Conservation (phyloP, 2,888 invertebrate species). For the Metellina segmentata region DNA sequence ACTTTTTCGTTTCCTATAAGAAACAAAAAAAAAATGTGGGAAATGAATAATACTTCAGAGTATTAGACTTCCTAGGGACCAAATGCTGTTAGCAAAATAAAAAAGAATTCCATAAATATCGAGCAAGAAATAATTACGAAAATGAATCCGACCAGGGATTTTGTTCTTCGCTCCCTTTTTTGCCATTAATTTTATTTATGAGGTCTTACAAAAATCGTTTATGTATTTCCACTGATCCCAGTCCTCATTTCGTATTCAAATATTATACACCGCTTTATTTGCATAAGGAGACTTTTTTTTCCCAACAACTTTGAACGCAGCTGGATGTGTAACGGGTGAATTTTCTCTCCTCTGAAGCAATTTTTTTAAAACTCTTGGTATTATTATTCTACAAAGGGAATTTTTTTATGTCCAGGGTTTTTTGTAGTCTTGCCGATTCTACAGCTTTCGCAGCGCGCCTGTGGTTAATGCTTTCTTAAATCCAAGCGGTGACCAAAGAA, state of each 20-base stretch:
- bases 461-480: slow-evolving; percentile 21
- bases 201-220: slow-evolving; percentile 58
- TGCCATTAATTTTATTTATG: slow-evolving; percentile 64
- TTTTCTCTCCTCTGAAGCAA: slow-evolving; percentile 7
- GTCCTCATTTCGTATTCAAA: slow-evolving; percentile 58
- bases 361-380: slow-evolving; percentile 34
- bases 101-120: neutral
- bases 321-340: slow-evolving; percentile 9
- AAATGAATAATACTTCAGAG: neutral
- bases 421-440: slow-evolving; percentile 9
- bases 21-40: neutral
- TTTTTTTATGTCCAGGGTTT: neutral
- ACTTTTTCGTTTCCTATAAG: too few relatives aligned
- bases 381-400: neutral
- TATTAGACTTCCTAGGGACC: neutral
- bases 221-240: slow-evolving; percentile 48
- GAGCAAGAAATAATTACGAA: slow-evolving; percentile 62
- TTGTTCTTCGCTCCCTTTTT: slow-evolving; percentile 15
- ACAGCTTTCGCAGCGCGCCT: slow-evolving; percentile 8
- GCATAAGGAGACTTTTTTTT: slow-evolving; percentile 24
- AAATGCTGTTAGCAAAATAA: neutral
- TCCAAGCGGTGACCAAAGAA: neutral
- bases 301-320: neutral
- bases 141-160: slow-evolving; percentile 38
- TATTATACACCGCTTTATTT: slow-evolving; percentile 57